Percentiles rank a stretch among this genome's conserved stretches.
phyloP scores from a whole-genome alignment of 2,888 invertebrate species.

The Rhagophthalmus giganteus region DNA sequence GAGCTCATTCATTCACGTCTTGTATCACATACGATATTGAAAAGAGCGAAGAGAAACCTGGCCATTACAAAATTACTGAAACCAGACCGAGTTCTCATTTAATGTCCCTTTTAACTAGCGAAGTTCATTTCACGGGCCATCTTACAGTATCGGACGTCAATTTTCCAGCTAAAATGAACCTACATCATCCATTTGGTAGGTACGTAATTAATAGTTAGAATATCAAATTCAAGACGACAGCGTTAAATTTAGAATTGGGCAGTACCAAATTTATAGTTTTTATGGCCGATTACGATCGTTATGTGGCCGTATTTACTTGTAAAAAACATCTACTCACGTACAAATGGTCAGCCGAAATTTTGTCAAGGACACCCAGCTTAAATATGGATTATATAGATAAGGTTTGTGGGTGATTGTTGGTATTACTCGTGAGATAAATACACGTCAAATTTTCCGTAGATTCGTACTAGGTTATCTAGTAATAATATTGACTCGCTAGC shows the following conservation, averaged over 20 bases:
- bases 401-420: conserved; percentile 55
- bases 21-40: conserved; percentile 2
- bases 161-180: neutral
- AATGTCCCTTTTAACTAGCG: neutral
- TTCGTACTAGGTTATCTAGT: conserved; percentile 64
- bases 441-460: conserved; percentile 49
- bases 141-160: neutral
- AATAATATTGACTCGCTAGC: conserved; percentile 75
- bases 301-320: conserved; percentile 78
- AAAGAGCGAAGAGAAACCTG: neutral
- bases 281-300: conserved; percentile 72
- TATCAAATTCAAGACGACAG: too few species aligned
- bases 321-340: conserved; percentile 61
- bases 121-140: neutral
- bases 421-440: neutral
- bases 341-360: conserved; percentile 69
- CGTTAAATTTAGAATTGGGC: conserved; percentile 80
- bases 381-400: conserved; percentile 72
- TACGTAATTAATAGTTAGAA: too few species aligned
- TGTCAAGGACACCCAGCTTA: conserved; percentile 71
- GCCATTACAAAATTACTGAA: conserved; percentile 1
- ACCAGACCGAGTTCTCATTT: conserved; percentile 2
- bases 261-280: conserved; percentile 74
- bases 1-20: neutral
- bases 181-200: neutral